phyloP scores from a whole-genome alignment of 2,797 vertebrate species.

The Muscicapa comitata region DNA sequence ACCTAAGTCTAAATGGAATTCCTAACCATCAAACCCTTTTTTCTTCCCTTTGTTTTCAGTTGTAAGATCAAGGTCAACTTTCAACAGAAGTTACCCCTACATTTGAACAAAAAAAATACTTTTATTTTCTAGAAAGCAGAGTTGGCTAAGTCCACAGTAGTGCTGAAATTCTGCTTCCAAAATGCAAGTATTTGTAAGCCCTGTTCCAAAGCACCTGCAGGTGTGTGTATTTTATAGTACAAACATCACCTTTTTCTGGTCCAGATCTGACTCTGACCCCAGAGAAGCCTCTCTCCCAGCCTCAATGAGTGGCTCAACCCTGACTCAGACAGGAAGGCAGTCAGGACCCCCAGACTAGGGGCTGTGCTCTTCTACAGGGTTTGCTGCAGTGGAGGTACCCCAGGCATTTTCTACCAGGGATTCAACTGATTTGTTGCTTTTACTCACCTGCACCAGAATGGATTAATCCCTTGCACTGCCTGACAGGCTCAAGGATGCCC shows the following conservation, averaged over 20 bases:
- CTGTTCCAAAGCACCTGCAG: not conserved
- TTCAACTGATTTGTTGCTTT: not conserved
- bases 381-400: not conserved
- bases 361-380: not conserved
- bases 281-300: not conserved
- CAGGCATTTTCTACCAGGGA: not conserved
- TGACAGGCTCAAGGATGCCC: not conserved
- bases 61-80: not conserved
- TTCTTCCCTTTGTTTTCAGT: not conserved
- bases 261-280: not conserved
- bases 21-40: not conserved
- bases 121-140: not conserved
- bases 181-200: not conserved
- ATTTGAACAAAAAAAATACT: not conserved
- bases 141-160: not conserved
- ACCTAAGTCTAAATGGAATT: not conserved
- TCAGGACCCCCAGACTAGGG: rapidly evolving
- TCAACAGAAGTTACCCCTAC: not conserved
- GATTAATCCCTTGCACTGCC: not conserved
- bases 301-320: not conserved
- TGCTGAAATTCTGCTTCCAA: not conserved
- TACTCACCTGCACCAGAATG: not conserved
- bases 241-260: not conserved
- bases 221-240: not conserved
- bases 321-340: not conserved